Evolutionary conservation across 37 sponge, comb jelly and placozoan genomes (phyloP), one percentile per base, ranked within the genome.

Genomic region (Trichoplax adhaerens): DNA sequence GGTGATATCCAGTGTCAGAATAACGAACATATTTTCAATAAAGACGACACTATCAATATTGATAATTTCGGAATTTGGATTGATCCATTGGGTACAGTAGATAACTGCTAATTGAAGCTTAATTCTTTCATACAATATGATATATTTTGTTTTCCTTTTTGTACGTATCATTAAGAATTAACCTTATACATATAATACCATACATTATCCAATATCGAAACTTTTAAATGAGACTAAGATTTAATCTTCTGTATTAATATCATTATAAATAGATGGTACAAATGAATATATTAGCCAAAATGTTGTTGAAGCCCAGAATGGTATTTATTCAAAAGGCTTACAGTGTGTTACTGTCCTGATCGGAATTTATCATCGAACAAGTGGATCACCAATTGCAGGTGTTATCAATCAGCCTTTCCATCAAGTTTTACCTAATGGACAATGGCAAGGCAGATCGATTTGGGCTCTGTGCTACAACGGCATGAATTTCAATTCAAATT

Each of bases 321-420:
- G 78, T 2, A 76, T 77, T 5, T 58, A 72, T 55, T 53, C 68
- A 10, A 10, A 6, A 10, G 75, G 75, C 1, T 54, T 83, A 0
- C 79, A 74, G 3, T 80, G 79, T 59, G 83, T 79, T 5, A 68
- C 71, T 12, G 75, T 73, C 65, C 5, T 83, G 69, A 48, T 83
- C 58, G 83, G 83, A 5, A 76, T 74, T 50, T 83, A 64, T 53
- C 67, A 74, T 48, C 8, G 12, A 55, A 53, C 65, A 1, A 68
- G 79, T 1, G 69, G 63, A 46, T 8, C 29, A 10, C 83, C 83
- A 0, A 48, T 83, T 57, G 2, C 74, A 47, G 83, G 83, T 71
- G 83, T 82, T 12, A 65, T 82, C 50, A 79, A 72, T 55, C 83
- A 82, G 72, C 83, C 83, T 48, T 82, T 82, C 68, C 74, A 64